Conservation (phyloP, 2,113 vertebrate species). For the Gobiocypris rarus region DNA sequence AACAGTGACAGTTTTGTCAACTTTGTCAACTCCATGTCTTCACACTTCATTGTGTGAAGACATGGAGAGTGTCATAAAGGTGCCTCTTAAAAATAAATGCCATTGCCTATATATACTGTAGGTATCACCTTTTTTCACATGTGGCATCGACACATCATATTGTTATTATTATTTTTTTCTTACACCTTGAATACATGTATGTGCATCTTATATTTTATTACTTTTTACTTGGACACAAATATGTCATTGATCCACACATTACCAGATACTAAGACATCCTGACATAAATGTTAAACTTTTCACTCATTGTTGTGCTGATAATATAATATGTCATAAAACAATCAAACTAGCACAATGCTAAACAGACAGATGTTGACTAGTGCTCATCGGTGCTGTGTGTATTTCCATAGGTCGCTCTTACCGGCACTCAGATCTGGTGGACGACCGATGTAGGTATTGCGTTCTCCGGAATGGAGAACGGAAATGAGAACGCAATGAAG, state of each 20-base stretch:
- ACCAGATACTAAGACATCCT: neutral
- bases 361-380: too few species aligned
- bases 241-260: neutral
- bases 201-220: neutral
- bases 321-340: neutral
- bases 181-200: too few species aligned
- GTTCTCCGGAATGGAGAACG: conserved; percentile 90
- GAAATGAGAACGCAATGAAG: conserved; percentile 89
- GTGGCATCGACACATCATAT: too few species aligned
- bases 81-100: too few species aligned
- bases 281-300: neutral
- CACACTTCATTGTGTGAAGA: too few species aligned
- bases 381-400: neutral
- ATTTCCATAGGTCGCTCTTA: conserved; percentile 84
- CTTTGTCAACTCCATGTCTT: too few species aligned
- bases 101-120: too few species aligned
- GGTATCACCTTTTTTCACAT: too few species aligned
- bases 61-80: too few species aligned
- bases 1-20: too few species aligned
- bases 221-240: neutral
- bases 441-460: conserved; percentile 88
- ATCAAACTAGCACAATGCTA: too few species aligned
- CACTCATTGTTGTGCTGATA: neutral
- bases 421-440: conserved; percentile 98
- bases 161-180: too few species aligned